Conservation (phyloP, 2,113 vertebrate genomes). For the Colistium nudipinnis region DNA sequence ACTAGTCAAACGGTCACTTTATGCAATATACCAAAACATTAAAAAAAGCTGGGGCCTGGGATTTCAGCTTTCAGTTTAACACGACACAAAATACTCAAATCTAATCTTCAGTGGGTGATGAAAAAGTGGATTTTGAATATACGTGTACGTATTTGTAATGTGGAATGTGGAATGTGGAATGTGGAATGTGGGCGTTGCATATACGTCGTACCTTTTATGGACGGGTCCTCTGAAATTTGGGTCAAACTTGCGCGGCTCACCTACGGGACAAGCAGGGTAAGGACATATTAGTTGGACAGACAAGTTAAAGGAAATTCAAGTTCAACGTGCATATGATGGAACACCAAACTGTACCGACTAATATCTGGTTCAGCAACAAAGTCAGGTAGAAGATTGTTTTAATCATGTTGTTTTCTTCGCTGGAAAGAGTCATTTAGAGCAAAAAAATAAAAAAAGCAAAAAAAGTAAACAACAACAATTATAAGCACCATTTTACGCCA, state of each 20-base stretch:
- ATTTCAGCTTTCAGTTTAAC: neutral
- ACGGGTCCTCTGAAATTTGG: constrained; percentile 92
- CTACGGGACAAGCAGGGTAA: constrained; percentile 81
- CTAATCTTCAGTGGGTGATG: neutral
- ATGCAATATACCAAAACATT: neutral
- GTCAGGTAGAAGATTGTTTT: neutral
- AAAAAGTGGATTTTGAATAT: neutral
- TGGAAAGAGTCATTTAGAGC: neutral
- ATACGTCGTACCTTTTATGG: constrained; percentile 85
- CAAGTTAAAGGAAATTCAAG: neutral
- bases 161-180: neutral
- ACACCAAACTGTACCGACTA: neutral
- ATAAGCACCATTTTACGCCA: constrained; percentile 1
- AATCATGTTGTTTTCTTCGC: neutral
- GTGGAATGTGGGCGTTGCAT: neutral
- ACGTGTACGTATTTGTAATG: neutral
- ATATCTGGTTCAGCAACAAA: neutral
- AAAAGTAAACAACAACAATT: neutral
- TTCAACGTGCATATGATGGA: too few species aligned
- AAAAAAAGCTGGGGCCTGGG: neutral
- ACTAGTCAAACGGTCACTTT: constrained; percentile 5
- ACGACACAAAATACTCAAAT: too few species aligned
- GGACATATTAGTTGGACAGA: constrained; percentile 8
- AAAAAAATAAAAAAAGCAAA: neutral
- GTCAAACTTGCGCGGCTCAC: constrained; percentile 90